phyloP scores from a whole-genome alignment of 2,113 vertebrate genomes.

The Trichechus manatus region DNA sequence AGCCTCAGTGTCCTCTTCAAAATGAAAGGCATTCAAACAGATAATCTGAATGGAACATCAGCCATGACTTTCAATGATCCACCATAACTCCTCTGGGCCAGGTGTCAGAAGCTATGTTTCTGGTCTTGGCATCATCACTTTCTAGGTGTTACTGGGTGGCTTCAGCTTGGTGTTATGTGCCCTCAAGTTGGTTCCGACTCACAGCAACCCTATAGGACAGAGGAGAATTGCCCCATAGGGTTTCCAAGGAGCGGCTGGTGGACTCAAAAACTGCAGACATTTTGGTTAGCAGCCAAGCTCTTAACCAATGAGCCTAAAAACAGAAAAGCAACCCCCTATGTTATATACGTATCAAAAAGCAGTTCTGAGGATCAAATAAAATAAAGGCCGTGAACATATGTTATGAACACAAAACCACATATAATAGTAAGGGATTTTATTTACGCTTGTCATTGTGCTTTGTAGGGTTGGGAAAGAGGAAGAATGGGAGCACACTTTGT shows the following conservation, averaged over 20 bases:
- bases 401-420: background rate
- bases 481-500: background rate
- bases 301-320: background rate
- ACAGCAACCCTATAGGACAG: no score
- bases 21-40: background rate
- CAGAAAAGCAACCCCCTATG: background rate
- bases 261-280: no score
- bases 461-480: background rate
- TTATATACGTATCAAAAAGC: background rate
- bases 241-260: no score
- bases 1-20: background rate
- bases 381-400: background rate
- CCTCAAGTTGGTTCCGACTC: no score
- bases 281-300: no score
- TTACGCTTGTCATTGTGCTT: background rate
- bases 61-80: background rate
- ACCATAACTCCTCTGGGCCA: background rate
- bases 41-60: background rate
- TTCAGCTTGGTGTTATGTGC: background rate
- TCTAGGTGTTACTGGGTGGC: background rate
- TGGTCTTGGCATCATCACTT: background rate
- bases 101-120: background rate
- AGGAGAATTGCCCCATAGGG: no score
- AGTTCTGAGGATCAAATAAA: constrained; percentile 13
- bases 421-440: background rate